Conservation (phyloP, 2,888 invertebrate genomes). For the Suillia variegata region DNA sequence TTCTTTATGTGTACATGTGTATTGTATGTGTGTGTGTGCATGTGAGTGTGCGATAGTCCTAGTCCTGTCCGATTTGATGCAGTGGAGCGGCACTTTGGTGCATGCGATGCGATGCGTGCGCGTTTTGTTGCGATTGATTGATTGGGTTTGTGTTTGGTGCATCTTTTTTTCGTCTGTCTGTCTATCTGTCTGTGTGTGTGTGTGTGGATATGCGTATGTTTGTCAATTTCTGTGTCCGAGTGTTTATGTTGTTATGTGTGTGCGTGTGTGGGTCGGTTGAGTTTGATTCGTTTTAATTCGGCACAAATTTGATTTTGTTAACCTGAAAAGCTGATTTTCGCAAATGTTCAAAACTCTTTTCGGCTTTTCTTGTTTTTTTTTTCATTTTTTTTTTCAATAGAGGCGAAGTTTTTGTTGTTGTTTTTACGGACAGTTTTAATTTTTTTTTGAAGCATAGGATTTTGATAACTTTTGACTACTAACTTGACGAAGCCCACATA, state of each 20-base stretch:
- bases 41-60: neutral
- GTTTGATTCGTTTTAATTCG: conserved; percentile 38
- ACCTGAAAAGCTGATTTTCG: conserved; percentile 46
- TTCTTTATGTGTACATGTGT: conserved; percentile 16
- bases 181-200: conserved; percentile 12
- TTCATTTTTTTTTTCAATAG: too few relatives aligned
- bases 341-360: too few relatives aligned
- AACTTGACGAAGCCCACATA: too few relatives aligned
- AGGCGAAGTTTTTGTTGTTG: too few relatives aligned
- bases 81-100: conserved; percentile 21
- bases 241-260: conserved; percentile 11
- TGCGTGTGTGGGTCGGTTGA: conserved; percentile 7
- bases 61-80: conserved; percentile 1
- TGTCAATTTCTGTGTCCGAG: too few relatives aligned
- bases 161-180: neutral
- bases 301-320: conserved; percentile 45
- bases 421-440: too few relatives aligned
- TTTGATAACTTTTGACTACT: too few relatives aligned
- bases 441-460: too few relatives aligned
- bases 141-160: conserved; percentile 33
- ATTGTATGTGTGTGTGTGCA: conserved; percentile 17
- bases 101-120: conserved; percentile 39
- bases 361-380: too few relatives aligned
- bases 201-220: too few relatives aligned
- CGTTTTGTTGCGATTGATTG: conserved; percentile 50